Evolutionary conservation across 2,113 vertebrate genomes (phyloP), one percentile per base, ranked within the genome.

Genomic region (Calidris pugnax): DNA sequence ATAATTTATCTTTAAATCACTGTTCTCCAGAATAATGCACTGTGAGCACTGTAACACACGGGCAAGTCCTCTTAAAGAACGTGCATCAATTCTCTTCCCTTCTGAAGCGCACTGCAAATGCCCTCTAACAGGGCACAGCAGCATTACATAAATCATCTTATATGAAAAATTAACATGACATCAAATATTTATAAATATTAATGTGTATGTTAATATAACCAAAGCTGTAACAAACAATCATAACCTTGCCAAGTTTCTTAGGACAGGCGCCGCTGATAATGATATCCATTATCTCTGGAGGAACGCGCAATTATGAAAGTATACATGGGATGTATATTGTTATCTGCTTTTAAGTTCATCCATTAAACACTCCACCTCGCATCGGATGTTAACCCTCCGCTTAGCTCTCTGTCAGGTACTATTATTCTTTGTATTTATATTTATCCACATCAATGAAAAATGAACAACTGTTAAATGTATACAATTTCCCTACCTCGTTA

Each of bases 101-200:
- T 97, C 91, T 93, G 96, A 98, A 98, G 95, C 97, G 69, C 91
- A 82, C 92, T 96, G 97, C 97, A 98, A 98, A 98, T 98, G 98
- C 96, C 98, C 98, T 98, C 98, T 98, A 98, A 98, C 98, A 98
- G 98, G 98, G 97, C 97, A 98, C 76, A 94, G 92, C 89, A 97
- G 97, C 97, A 96, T 98, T 98, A 97, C 98, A 98, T 98, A 98
- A 98, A 98, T 98, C 98, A 98, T 98, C 97, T 96, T 98, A 98
- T 98, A 98, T 98, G 97, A 98, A 99, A 98, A 98, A 98, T 98
- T 98, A 98, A 98, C 97, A 98, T 98, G 98, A 98, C 98, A 98
- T 99, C 97, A 98, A 98, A 98, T 98, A 98, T 98, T 98, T 98
- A 99, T 99, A 98, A 99, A 99, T 99, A 99, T 99, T 98, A 98